Conservation (phyloP, 1,140 invertebrate genomes). For the Chymomyza costata region DNA sequence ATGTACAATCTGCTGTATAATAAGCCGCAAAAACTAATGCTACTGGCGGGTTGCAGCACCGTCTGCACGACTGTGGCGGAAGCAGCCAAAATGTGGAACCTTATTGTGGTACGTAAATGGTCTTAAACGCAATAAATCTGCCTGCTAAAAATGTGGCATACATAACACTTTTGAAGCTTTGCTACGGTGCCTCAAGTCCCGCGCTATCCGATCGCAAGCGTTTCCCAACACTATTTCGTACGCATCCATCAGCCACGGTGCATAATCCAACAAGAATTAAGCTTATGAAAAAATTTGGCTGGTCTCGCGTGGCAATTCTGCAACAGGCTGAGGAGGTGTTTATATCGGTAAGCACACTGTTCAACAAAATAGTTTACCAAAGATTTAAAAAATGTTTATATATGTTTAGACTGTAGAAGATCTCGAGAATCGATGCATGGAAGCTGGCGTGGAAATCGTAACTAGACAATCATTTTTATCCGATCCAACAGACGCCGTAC, state of each 20-base stretch:
- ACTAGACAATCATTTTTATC: constrained; percentile 97
- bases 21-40: constrained; percentile 94
- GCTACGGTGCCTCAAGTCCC: constrained; percentile 98
- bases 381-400: background rate
- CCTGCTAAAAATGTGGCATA: background rate
- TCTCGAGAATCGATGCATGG: constrained; percentile 94
- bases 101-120: constrained; percentile 92
- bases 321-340: constrained; percentile 99
- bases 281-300: constrained; percentile 96
- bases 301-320: constrained; percentile 97
- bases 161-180: constrained; percentile 82
- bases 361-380: background rate
- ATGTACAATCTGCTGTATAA: constrained; percentile 99
- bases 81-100: constrained; percentile 99
- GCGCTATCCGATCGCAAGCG: constrained; percentile 97
- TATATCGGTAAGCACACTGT: constrained; percentile 86
- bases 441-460: constrained; percentile 94
- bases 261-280: constrained; percentile 99
- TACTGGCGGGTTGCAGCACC: constrained; percentile 97
- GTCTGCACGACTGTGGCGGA: constrained; percentile 99
- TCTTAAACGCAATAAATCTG: constrained; percentile 6
- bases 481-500: constrained; percentile 96
- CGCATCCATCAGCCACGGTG: constrained; percentile 99
- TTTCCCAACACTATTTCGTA: constrained; percentile 98
- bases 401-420: constrained; percentile 93